Base-by-base conservation (phyloP, 2,113 vertebrate species). In the Chloroceryle aenea region DNA sequence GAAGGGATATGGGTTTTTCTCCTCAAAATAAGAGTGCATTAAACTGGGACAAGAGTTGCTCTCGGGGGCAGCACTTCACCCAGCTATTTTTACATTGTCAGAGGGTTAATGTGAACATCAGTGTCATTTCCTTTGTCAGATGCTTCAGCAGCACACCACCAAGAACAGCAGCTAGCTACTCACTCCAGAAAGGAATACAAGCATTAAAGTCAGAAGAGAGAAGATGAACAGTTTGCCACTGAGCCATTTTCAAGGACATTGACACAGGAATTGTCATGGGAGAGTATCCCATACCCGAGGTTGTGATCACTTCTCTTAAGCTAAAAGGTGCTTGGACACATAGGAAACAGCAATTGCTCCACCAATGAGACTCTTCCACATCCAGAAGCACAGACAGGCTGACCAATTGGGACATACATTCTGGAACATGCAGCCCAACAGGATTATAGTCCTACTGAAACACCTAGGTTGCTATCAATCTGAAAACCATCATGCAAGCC, bases 81-180 rank as follows among this genome's bases (percentile, higher is more conserved):
- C 3, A 13, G 73, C 55, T 91, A 71, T 91, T 95, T 95, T 91
- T 66, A 73, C 29, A 18, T 25, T 20, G 11, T n/a, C 2, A 1
- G 72, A 67, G 42, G 7, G 67, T 59, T 77, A 85, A 77, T 6
- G 0, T 25, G 71, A 89, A 59, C 67, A 73, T 62, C 9, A 7
- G 26, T 47, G 34, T 74, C 34, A 69, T 75, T 95, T 95, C 95
- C 89, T 84, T 34, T 75, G 75, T 48, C 80, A 81, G 36, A 20
- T 48, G 36, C 68, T 74, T 55, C 29, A 68, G 14, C 74, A 73
- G 74, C 25, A 66, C 71, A 64, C 20, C 82, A 58, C 32, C 22
- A 40, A 79, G 14, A 80, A 3, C 12, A 77, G 21, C 78, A 59
- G 40, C 17, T 27, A 61, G 53, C 9, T 34, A 15, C 43, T 47